Evolutionary conservation across 2,113 vertebrate species (phyloP), one percentile per base, ranked within the genome.

Genomic region (Tretioscincus oriximinensis): DNA sequence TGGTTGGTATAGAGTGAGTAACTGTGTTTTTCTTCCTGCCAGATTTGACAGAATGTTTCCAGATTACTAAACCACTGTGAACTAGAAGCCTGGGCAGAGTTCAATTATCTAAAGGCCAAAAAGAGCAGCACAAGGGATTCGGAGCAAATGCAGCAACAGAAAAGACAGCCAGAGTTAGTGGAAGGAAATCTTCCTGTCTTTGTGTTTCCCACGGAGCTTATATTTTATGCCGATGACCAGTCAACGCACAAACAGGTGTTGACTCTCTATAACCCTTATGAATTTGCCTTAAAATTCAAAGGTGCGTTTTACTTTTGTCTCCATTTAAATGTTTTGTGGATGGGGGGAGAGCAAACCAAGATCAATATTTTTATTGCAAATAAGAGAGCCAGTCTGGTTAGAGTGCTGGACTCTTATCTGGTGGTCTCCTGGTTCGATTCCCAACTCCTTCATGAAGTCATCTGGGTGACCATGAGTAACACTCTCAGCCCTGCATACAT

Each of bases 201-300:
- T 90, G 97, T 99, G 92, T 99, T 99, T 94, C 98, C 98, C 93
- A 98, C 97, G 45, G 98, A 99, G 93, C 95, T 99, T 82, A 93
- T 98, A 95, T 99, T 99, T 95, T 99, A 98, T 90, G 97, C 97
- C 80, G 97, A 99, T 94, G 97, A 99, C 93, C 98, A 99, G 95
- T 96, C 96, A 73, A 98, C 98, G 87, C 98, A 99, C 95, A 99
- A 99, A 92, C 98, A 98, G 94, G 97, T 99, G 96, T 96, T 99
- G 96, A 99, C 98, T 82, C 96, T 99, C 83, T 99, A 99, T 95
- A 99, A 99, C 89, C 98, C 98, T 76, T 99, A 99, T 96, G 98
- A 99, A 93, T 99, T 99, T 92, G 97, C 98, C 87, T 97, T 99
- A 95, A 99, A 99, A 94, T 99, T 99, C 93, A 99, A 99, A 99